Evolutionary conservation across 2,797 vertebrate genomes (phyloP).

Genomic region (Mycteria americana): DNA sequence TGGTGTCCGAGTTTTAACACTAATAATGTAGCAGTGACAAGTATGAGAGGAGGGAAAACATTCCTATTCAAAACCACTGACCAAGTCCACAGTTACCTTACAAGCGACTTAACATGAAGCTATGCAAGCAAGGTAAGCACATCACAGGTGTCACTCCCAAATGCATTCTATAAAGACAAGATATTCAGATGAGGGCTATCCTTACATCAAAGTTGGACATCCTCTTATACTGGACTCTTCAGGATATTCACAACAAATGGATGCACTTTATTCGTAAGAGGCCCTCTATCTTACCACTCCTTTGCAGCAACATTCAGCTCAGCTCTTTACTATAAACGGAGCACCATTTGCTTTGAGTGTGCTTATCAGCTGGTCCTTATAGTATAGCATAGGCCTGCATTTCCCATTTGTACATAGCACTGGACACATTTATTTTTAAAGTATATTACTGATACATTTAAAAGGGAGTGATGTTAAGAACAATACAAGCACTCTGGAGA

Average conservation of each 20-base stretch:
- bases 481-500: neutral
- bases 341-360: neutral
- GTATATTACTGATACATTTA: neutral
- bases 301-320: neutral
- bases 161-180: neutral
- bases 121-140: neutral
- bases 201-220: neutral
- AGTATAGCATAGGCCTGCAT: neutral
- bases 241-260: neutral
- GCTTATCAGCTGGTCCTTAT: neutral
- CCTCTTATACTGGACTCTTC: neutral
- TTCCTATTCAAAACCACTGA: neutral
- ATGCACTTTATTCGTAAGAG: neutral
- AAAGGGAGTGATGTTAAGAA: neutral
- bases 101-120: neutral
- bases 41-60: neutral
- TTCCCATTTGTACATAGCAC: neutral
- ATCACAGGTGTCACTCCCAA: neutral
- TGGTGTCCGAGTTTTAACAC: neutral
- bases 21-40: neutral
- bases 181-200: neutral
- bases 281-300: neutral
- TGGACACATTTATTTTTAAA: neutral
- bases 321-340: neutral
- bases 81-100: neutral